Conservation (phyloP, 2,113 vertebrate species). For the Psephotus haematonotus region DNA sequence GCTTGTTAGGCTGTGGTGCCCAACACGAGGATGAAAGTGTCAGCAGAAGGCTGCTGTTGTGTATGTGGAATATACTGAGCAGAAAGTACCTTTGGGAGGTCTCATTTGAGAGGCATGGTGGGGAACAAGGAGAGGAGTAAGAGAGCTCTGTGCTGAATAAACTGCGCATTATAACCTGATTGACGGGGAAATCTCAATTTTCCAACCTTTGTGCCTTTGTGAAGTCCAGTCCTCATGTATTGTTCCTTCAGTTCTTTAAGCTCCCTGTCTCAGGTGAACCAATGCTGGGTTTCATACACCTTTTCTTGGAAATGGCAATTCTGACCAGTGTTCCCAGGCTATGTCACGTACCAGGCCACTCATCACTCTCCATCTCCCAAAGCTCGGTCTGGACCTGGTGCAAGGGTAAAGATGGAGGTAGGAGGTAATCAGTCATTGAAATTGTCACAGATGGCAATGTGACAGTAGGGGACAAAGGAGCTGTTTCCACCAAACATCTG, state of each 20-base stretch:
- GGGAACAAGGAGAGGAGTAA: not conserved
- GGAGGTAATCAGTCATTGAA: not conserved
- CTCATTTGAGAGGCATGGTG: not conserved
- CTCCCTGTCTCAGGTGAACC: not conserved
- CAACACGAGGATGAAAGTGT: not conserved
- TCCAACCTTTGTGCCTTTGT: not conserved
- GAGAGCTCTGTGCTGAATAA: not conserved
- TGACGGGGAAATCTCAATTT: not conserved
- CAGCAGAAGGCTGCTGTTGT: not conserved
- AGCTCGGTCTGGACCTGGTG: accelerated
- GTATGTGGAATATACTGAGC: not conserved
- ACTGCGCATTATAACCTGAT: not conserved
- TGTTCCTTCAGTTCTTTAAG: not conserved
- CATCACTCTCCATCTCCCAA: not conserved
- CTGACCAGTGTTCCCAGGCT: accelerated
- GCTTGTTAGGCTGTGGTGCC: not conserved
- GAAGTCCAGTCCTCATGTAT: not conserved
- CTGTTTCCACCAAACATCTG: not conserved
- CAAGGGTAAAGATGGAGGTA: not conserved
- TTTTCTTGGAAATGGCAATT: accelerated
- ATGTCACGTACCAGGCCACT: too few species aligned
- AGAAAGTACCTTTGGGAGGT: not conserved
- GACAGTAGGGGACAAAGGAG: not conserved
- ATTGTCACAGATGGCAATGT: not conserved
- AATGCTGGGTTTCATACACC: not conserved